These are phyloP conservation scores for Lophotriccus pileatus DNA, from an alignment of 2,797 vertebrate genomes.

Conservation along the genomic window DNA sequence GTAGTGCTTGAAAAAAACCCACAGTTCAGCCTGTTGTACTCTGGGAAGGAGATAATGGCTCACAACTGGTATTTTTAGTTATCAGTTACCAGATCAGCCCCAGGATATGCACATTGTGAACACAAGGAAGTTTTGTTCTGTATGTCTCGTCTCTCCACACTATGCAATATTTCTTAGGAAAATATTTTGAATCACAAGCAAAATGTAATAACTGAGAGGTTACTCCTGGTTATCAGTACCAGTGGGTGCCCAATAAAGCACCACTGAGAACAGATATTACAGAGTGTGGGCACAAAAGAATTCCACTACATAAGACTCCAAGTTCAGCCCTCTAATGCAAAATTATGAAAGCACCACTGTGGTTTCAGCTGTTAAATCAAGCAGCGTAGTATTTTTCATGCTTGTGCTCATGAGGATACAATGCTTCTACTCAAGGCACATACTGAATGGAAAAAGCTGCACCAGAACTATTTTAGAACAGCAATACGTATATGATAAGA, in stretches of 20 bases:
- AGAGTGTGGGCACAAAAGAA: slow-evolving; percentile 55
- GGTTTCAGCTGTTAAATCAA: slow-evolving; percentile 15
- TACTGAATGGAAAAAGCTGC: background rate
- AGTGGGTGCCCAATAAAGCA: slow-evolving; percentile 56
- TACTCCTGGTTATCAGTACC: slow-evolving; percentile 40
- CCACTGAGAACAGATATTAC: slow-evolving; percentile 43
- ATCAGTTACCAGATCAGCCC: slow-evolving; percentile 29
- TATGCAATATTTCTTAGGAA: background rate
- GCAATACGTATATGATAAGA: background rate
- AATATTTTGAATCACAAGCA: background rate
- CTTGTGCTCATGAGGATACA: background rate
- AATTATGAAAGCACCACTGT: slow-evolving; percentile 4
- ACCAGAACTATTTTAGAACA: background rate
- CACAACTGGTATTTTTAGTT: background rate
- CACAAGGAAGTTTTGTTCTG: slow-evolving; percentile 27
- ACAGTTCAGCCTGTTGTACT: background rate
- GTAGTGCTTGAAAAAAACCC: background rate
- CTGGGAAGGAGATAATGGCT: background rate
- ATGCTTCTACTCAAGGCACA: slow-evolving; percentile 18
- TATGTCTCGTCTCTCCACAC: slow-evolving; percentile 17
- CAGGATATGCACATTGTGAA: background rate
- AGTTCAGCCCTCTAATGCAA: background rate
- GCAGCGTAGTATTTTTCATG: background rate
- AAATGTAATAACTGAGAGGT: slow-evolving; percentile 38
- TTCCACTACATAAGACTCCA: slow-evolving; percentile 29